Evolutionary conservation across 2,113 vertebrate genomes (phyloP).

Genomic region (Cynocephalus volans): DNA sequence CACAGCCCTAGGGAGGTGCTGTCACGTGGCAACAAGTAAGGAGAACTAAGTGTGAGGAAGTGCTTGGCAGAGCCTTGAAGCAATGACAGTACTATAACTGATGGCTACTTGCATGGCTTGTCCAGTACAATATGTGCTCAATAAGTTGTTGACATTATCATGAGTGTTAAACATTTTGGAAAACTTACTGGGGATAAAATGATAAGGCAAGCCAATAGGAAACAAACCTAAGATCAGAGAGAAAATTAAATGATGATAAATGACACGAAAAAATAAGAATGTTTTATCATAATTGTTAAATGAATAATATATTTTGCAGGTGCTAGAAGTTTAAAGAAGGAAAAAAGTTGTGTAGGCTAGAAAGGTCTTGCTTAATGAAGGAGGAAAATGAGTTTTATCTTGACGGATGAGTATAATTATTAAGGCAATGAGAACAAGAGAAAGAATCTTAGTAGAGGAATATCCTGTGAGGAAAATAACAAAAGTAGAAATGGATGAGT

Average conservation of each 20-base stretch:
- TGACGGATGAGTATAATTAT: background rate
- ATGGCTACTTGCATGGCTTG: background rate
- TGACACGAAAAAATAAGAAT: background rate
- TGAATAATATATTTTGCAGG: background rate
- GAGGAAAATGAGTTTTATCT: background rate
- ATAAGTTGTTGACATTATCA: background rate
- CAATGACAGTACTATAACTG: accelerated
- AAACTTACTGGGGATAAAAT: background rate
- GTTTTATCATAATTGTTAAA: background rate
- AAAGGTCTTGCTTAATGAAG: background rate
- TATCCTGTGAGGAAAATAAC: background rate
- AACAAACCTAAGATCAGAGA: background rate
- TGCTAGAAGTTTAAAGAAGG: background rate
- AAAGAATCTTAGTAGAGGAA: background rate
- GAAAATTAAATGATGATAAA: background rate
- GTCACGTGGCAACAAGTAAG: background rate
- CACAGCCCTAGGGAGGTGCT: accelerated
- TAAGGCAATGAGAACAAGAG: background rate
- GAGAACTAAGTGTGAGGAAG: background rate
- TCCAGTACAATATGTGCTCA: too few relatives aligned
- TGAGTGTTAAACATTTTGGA: background rate
- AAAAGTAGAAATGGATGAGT: background rate
- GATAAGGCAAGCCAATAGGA: background rate
- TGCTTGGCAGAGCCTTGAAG: background rate
- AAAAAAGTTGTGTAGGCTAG: background rate